phyloP scores from a whole-genome alignment of 2,797 vertebrate genomes.

The Notolabrus celidotus region DNA sequence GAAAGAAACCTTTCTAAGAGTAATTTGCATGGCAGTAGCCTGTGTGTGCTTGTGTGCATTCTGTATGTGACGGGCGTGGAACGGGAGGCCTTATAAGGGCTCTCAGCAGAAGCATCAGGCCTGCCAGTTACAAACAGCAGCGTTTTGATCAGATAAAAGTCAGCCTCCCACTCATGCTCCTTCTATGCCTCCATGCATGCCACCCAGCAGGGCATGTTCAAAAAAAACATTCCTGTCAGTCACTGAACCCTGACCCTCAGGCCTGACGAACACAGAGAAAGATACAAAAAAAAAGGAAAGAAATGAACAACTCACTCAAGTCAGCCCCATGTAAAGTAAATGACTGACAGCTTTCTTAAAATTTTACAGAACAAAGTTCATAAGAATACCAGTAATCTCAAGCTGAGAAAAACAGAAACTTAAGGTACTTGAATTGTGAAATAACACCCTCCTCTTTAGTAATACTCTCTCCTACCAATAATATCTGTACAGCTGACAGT shows the following conservation, averaged over 20 bases:
- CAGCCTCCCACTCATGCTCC: slow-evolving; percentile 58
- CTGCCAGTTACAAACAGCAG: slow-evolving; percentile 65
- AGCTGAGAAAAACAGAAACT: background rate
- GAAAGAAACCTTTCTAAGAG: slow-evolving; percentile 33
- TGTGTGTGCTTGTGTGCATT: slow-evolving; percentile 46
- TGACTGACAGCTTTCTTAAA: slow-evolving; percentile 40
- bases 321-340: slow-evolving; percentile 31
- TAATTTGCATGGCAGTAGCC: slow-evolving; percentile 28
- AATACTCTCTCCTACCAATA: slow-evolving; percentile 5
- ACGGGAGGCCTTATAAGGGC: slow-evolving; percentile 66
- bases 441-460: slow-evolving; percentile 21
- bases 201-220: slow-evolving; percentile 73
- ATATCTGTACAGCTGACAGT: slow-evolving; percentile 18
- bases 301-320: slow-evolving; percentile 30
- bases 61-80: slow-evolving; percentile 28
- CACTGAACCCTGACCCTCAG: slow-evolving; percentile 78
- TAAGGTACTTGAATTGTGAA: background rate
- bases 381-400: background rate
- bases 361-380: slow-evolving; percentile 4
- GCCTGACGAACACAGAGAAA: slow-evolving; percentile 43
- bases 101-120: slow-evolving; percentile 47
- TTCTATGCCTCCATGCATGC: slow-evolving; percentile 65
- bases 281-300: slow-evolving; percentile 32
- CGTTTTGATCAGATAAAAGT: slow-evolving; percentile 82
- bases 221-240: slow-evolving; percentile 81